Evolutionary conservation across 2,113 vertebrate species (phyloP).

Genomic region (Pimephales promelas): DNA sequence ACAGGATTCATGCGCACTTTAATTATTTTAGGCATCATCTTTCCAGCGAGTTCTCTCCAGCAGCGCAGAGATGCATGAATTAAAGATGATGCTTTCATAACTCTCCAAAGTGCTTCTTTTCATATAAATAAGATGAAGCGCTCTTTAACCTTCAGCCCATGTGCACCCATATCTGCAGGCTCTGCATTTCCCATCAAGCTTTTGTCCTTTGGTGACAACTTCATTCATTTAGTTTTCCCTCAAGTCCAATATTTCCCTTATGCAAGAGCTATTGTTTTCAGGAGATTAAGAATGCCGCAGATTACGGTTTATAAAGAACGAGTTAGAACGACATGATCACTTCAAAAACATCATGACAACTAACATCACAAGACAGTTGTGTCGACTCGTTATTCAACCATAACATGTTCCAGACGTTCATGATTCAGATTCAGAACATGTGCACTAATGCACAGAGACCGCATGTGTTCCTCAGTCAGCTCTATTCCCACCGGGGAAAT

Average conservation of each 20-base stretch:
- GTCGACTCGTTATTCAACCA: neutral
- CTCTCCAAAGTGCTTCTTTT: conserved; percentile 44
- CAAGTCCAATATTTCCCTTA: neutral
- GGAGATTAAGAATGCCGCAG: neutral
- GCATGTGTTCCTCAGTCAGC: too few relatives aligned
- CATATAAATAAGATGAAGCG: neutral
- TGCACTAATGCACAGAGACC: neutral
- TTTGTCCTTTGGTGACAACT: neutral
- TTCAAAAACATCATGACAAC: neutral
- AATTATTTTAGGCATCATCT: neutral
- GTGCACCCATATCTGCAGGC: neutral
- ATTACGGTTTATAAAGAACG: neutral
- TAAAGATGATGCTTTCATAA: conserved; percentile 43
- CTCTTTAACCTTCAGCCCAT: conserved; percentile 2
- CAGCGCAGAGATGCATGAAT: conserved; percentile 34
- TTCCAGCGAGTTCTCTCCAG: neutral
- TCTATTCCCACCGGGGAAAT: too few relatives aligned
- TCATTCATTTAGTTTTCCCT: neutral
- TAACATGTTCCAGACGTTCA: too few relatives aligned
- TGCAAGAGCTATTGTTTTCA: neutral
- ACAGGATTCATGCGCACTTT: neutral
- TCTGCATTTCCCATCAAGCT: neutral
- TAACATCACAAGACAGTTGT: neutral
- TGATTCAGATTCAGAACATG: neutral
- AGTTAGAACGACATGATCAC: neutral